These are phyloP conservation scores for Avahi laniger DNA, from an alignment of 2,797 vertebrate species.

Conservation along the genomic window DNA sequence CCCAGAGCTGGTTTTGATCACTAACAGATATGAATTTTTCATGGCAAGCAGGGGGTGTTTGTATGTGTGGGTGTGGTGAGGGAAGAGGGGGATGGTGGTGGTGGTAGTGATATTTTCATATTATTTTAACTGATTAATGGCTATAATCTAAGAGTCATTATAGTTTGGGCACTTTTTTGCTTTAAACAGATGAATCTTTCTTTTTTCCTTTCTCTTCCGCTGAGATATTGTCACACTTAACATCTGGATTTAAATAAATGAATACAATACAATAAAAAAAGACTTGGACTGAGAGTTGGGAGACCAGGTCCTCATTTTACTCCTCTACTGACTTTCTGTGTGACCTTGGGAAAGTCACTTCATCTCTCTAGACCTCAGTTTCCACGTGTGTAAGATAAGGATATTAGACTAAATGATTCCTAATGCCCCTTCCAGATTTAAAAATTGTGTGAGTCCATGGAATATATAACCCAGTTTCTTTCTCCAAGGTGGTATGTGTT, in stretches of 20 bases:
- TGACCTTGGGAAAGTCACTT: conserved; percentile 7
- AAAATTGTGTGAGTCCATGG: background rate
- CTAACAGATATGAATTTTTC: conserved; percentile 53
- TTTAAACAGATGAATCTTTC: conserved; percentile 21
- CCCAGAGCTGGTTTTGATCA: conserved; percentile 59
- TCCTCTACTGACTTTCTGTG: background rate
- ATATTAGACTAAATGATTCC: background rate
- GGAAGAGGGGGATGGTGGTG: background rate
- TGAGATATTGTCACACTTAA: background rate
- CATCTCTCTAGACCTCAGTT: background rate
- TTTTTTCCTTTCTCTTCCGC: background rate
- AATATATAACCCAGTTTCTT: background rate
- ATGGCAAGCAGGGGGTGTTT: background rate
- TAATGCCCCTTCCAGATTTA: background rate
- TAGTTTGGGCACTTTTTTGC: background rate
- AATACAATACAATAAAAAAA: background rate
- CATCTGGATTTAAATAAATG: background rate
- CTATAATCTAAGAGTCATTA: background rate
- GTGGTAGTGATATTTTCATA: background rate
- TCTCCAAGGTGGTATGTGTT: background rate
- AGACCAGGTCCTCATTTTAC: background rate
- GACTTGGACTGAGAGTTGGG: background rate
- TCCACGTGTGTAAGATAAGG: background rate
- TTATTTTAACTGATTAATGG: conserved; percentile 45
- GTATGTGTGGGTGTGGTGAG: background rate